phyloP scores from a whole-genome alignment of 2,888 invertebrate species.

The Euphydryas editha region DNA sequence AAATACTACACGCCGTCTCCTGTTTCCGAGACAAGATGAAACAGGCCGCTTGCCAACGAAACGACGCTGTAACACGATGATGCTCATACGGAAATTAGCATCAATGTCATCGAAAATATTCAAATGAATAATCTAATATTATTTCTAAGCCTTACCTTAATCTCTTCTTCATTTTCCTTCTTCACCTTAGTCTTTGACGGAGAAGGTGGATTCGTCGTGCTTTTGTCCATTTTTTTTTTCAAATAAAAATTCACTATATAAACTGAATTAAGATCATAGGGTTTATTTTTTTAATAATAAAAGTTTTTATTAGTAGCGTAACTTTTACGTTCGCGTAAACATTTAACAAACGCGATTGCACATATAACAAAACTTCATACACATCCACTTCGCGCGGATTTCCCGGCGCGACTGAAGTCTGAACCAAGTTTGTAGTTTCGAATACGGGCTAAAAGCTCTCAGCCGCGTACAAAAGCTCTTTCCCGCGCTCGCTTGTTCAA shows the following conservation, averaged over 20 bases:
- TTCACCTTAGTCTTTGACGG: conserved; percentile 81
- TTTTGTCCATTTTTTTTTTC: conserved; percentile 76
- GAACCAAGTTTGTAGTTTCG: conserved; percentile 10
- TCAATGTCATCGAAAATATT: conserved; percentile 60
- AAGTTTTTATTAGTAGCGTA: conserved; percentile 55
- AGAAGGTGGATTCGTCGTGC: conserved; percentile 65
- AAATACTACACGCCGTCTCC: conserved; percentile 77
- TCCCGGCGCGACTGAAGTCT: conserved; percentile 56
- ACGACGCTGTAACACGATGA: conserved; percentile 63
- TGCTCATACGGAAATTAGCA: conserved; percentile 69
- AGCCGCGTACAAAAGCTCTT: conserved; percentile 53
- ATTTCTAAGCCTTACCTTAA: conserved; percentile 83
- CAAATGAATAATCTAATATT: conserved; percentile 35
- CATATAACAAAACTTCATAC: neutral
- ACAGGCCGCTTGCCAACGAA: conserved; percentile 75
- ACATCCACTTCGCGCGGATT: conserved; percentile 53
- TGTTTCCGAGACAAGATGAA: conserved; percentile 70
- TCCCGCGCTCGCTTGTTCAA: conserved; percentile 55
- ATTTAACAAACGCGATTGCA: conserved; percentile 50
- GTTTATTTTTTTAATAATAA: conserved; percentile 47
- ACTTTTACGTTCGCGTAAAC: conserved; percentile 71
- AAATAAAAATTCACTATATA: conserved; percentile 36
- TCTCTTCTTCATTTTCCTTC: conserved; percentile 90
- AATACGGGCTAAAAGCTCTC: conserved; percentile 37
- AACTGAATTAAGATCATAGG: conserved; percentile 43